Base-by-base conservation (phyloP, 2,797 vertebrate species). In the Epinephelus awoara region DNA sequence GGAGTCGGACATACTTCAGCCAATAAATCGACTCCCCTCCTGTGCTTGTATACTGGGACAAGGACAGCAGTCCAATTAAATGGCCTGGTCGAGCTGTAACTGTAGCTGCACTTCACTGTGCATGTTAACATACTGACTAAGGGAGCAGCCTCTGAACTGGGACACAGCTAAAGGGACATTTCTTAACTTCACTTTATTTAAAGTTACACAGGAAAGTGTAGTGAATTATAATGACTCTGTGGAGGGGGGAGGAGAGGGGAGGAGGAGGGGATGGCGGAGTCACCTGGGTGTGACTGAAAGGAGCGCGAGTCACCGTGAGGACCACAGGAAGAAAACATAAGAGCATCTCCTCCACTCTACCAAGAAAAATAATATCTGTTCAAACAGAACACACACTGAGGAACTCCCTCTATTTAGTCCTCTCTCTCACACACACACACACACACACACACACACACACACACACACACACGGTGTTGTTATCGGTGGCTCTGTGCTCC, bases 401-500 rank as follows among this genome's bases (percentile, higher is more conserved):
- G 77, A 83, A 77, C 15, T 75, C 69, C 69, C 51, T 5, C 27
- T 58, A 17, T 67, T 79, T 49, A 61, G 70, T 67, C 68, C 62
- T 21, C 46, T 25, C 27, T 27, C 66, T 29, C 25, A 29, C 27
- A 27, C 27, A 27, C 27, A 27, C 27, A 27, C 27, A 17, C 74
- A 34, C 27, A 40, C 65, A 44, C 25, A n/a, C n/a, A n/a, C n/a
- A 56, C 51, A 54, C 72, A 72, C 83, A 47, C 67, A 75, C 70
- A 68, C 18, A 68, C 42, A 52, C 56, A 75, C 34, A 46, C 73
- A 14, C 38, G 11, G 59, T 19, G 55, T 52, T 69, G 79, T 89
- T 93, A 91, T 93, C 86, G 14, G 87, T 68, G 89, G 91, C 93
- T 92, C 82, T 87, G 90, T 88, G 93, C 93, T 93, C 77, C 79